Conservation (phyloP, 2,113 vertebrate species). For the Rhodinocichla rosea region DNA sequence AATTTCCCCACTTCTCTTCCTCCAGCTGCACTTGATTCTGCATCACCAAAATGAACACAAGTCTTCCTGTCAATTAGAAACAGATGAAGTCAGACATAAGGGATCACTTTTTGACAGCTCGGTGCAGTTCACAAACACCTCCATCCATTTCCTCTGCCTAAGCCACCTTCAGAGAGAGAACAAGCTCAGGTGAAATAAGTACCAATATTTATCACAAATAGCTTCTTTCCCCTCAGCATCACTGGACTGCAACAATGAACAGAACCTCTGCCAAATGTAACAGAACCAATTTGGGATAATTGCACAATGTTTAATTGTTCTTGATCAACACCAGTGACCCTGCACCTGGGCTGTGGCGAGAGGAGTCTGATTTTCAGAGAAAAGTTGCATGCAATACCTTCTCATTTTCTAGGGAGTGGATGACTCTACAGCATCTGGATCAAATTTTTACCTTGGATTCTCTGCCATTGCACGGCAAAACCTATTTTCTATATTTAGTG, state of each 20-base stretch:
- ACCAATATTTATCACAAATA: background rate
- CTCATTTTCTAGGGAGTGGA: background rate
- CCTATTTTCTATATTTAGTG: background rate
- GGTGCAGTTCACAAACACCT: background rate
- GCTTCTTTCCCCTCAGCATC: background rate
- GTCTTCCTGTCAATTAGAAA: background rate
- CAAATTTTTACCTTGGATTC: background rate
- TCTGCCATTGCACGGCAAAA: background rate
- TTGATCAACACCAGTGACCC: background rate
- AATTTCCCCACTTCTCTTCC: background rate
- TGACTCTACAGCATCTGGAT: background rate
- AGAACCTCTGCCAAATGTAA: background rate
- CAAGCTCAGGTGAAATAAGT: background rate
- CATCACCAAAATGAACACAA: background rate
- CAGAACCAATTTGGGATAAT: background rate
- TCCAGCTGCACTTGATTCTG: conserved; percentile 11
- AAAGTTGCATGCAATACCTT: background rate
- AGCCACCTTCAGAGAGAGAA: background rate
- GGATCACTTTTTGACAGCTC: background rate
- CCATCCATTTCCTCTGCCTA: background rate
- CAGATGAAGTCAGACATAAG: background rate
- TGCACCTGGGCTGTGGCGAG: rapidly evolving
- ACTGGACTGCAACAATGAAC: background rate
- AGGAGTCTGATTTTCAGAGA: background rate
- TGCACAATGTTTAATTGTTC: background rate